Base-by-base conservation (phyloP, 1,140 invertebrate species). In the Anastrepha ludens region DNA sequence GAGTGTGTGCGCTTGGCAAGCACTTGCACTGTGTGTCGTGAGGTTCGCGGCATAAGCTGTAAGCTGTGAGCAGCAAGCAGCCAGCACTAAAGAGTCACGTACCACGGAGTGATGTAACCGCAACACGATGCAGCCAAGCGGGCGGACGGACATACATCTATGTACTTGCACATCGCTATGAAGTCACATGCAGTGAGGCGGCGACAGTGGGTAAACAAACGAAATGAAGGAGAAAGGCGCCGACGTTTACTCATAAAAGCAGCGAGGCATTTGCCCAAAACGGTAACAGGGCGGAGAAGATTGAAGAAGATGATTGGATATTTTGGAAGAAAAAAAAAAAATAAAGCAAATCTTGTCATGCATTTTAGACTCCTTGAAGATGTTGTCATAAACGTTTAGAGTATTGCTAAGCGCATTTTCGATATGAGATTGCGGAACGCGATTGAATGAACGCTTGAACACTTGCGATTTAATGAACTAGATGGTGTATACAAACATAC, bases 191-290 rank as follows among this genome's bases (percentile, higher is more conserved):
- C 74, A 55, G 17, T 55, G 47, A 55, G 74, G 47, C n/a, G 74
- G 41, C 47, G 74, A 55, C 74, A 81, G 47, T 47, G 74, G 6
- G 7, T 81, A 81, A 81, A 81, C 74, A 81, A 50, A 81, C 74
- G 74, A 81, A 81, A 81, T 81, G 74, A 81, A 81, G 74, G 74
- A 81, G 74, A 81, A 81, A 81, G 74, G 74, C 74, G 74, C 47
- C 74, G 50, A 81, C n/a, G n/a, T 29, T 17, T 11, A 81, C 67
- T 74, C 67, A 44, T 15, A 13, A 29, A 44, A 13, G 41, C 29
- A 70, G 65, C 4, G 39, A 70, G 44, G 65, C 39, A 6, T 70
- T 41, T 15, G 15, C 9, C 29, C 29, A 41, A 70, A 44, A 39
- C 67, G 9, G 60, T n/a, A 17, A 1, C 17, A 62, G 60, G 60